Evolutionary conservation across 2,113 vertebrate species (phyloP).

Genomic region (Leucoraja erinaceus): DNA sequence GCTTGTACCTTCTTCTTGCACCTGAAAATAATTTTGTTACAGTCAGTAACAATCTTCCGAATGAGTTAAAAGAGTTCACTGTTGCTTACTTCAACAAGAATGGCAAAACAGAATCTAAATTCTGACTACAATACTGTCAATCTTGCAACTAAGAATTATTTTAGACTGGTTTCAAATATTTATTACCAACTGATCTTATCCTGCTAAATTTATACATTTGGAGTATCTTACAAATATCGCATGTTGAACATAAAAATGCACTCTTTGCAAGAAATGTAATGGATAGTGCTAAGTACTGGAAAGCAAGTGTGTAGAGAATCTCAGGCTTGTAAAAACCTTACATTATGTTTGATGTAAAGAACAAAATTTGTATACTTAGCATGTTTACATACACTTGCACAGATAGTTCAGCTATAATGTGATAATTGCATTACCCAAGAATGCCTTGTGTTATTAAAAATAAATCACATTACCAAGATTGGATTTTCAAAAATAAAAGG

Average conservation of each 20-base stretch:
- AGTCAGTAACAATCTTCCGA: neutral
- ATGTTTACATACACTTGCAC: neutral
- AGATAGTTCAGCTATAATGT: too few relatives aligned
- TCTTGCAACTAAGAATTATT: neutral
- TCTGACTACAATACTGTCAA: neutral
- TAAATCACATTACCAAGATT: too few relatives aligned
- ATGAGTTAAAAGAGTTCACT: neutral
- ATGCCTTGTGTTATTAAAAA: too few relatives aligned
- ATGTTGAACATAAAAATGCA: neutral
- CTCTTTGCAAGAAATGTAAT: neutral
- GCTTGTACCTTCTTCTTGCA: constrained; percentile 91
- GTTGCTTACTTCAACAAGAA: neutral
- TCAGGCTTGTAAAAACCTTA: neutral
- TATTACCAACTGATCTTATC: neutral
- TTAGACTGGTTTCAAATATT: neutral
- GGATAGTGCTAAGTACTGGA: neutral
- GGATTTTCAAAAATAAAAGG: too few relatives aligned
- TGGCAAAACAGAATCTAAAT: neutral
- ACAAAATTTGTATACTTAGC: neutral
- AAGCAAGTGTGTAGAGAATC: neutral
- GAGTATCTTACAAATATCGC: too few relatives aligned
- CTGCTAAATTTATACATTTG: neutral
- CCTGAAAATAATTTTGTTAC: constrained; percentile 49
- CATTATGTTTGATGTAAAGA: neutral
- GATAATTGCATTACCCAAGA: too few relatives aligned